Base-by-base conservation (phyloP, 2,888 invertebrate genomes). In the Tipula confusa region DNA sequence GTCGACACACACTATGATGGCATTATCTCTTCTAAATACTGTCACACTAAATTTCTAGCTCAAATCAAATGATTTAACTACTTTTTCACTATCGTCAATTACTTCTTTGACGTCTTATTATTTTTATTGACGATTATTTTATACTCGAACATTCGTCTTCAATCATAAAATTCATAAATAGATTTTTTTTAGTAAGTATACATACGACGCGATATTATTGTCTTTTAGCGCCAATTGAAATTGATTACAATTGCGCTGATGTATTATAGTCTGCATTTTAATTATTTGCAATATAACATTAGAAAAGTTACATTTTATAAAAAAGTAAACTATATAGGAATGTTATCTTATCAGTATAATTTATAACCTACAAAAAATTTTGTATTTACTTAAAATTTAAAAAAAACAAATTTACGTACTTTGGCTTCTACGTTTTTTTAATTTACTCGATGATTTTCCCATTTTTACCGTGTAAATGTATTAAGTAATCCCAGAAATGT, bases 391-490 rank as follows among this genome's bases (percentile, higher is more conserved):
- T 64, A 24, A 64, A 24, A 24, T 64, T 64, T 24, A 64, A 24
- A 18, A 64, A 64, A 18, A 24, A 64, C 2, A 18, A 29, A 82
- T 36, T 82, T 83, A 85, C 85, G 38, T 85, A 86, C 85, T 85
- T 84, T 86, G 85, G 18, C 84, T 83, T 83, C 86, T 83, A 81
- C 84, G 84, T 84, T 85, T 84, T 82, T 85, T 84, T 7, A 85
- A 82, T 82, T 85, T 85, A 79, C 84, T 85, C 79, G 85, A 84
- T 83, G 85, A 84, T 84, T 85, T 85, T 79, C 85, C 85, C 79
- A 84, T 83, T 84, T 85, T 85, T 82, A 64, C 64, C 24, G 24
- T 64, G 64, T 64, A 64, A 24, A n/a, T 64, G 18, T 9, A 9
- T 64, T 64, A 18, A 11, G 64, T 64, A 64, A 64, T 64, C 64